phyloP scores from a whole-genome alignment of 2,797 vertebrate genomes.

The Mionectes olivaceus region DNA sequence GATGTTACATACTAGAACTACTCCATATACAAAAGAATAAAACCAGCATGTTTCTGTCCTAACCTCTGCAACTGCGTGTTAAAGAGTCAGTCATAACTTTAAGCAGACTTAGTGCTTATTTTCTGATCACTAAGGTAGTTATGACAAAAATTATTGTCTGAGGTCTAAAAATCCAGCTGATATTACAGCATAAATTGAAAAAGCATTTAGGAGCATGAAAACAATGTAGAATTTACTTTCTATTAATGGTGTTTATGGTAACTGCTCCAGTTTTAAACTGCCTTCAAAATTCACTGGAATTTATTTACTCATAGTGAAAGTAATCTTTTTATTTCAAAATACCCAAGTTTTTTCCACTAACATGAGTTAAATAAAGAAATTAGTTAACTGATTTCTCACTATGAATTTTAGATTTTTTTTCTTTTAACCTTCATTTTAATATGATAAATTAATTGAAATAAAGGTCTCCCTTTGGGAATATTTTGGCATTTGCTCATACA shows the following conservation, averaged over 20 bases:
- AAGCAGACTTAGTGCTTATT: neutral
- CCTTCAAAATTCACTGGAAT: slow-evolving; percentile 3
- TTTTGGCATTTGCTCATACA: neutral
- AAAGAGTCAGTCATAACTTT: neutral
- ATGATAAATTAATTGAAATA: neutral
- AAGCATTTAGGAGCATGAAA: neutral
- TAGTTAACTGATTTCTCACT: neutral
- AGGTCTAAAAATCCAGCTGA: neutral
- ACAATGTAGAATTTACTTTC: neutral
- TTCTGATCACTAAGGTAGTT: neutral
- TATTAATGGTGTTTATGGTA: neutral
- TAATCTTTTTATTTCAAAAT: slow-evolving; percentile 43
- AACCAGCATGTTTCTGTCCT: slow-evolving; percentile 40
- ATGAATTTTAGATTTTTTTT: neutral
- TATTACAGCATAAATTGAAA: neutral
- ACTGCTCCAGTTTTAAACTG: neutral
- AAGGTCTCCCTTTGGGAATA: neutral
- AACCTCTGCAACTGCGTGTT: neutral
- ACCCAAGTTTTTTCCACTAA: neutral
- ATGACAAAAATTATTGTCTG: neutral
- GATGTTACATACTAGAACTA: neutral
- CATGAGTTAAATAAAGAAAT: neutral
- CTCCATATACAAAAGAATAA: neutral
- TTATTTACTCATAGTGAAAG: neutral
- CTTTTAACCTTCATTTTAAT: neutral